A percentile compares a stretch with the other conserved stretches of the same genome.
These are phyloP conservation scores for Dryobotodes eremita DNA, from an alignment of 2,888 invertebrate genomes.

Conservation along the genomic window DNA sequence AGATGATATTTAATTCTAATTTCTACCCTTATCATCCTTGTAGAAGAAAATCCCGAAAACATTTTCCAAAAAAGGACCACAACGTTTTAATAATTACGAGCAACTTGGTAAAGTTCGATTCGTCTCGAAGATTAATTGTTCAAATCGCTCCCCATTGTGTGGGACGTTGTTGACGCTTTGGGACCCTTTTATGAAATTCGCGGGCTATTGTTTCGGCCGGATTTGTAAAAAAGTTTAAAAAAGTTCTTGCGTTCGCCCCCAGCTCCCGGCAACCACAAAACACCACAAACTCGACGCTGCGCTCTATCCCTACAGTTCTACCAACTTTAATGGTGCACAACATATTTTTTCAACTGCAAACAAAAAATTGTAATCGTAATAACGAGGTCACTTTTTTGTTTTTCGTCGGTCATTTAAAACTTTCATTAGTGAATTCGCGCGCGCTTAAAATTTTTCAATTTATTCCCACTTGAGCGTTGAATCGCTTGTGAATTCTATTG, in stretches of 20 bases:
- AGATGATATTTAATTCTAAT: slow-evolving; percentile 51
- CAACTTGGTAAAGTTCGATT: slow-evolving; percentile 81
- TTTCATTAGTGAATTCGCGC: slow-evolving; percentile 89
- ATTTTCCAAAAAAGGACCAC: slow-evolving; percentile 60
- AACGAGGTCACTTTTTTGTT: slow-evolving; percentile 88
- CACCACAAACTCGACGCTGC: slow-evolving; percentile 53
- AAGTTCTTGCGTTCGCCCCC: slow-evolving; percentile 76
- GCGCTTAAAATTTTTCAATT: slow-evolving; percentile 81
- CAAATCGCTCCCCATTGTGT: slow-evolving; percentile 84
- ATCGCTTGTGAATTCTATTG: slow-evolving; percentile 68
- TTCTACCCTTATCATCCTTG: slow-evolving; percentile 41
- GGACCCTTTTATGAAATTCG: slow-evolving; percentile 86
- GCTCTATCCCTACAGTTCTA: slow-evolving; percentile 64
- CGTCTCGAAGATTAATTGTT: slow-evolving; percentile 87
- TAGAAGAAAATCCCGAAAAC: slow-evolving; percentile 53
- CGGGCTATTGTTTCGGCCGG: slow-evolving; percentile 86
- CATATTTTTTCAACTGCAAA: slow-evolving; percentile 69
- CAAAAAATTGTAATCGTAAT: slow-evolving; percentile 81
- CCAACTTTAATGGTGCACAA: slow-evolving; percentile 53
- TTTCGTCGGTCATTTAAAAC: slow-evolving; percentile 88
- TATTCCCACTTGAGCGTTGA: slow-evolving; percentile 80
- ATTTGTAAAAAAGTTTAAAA: slow-evolving; percentile 84
- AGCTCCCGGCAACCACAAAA: slow-evolving; percentile 42
- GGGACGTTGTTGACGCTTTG: slow-evolving; percentile 83
- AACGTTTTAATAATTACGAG: slow-evolving; percentile 70